Base-by-base conservation (phyloP, 2,797 vertebrate genomes). In the Rhinogobio ventralis region DNA sequence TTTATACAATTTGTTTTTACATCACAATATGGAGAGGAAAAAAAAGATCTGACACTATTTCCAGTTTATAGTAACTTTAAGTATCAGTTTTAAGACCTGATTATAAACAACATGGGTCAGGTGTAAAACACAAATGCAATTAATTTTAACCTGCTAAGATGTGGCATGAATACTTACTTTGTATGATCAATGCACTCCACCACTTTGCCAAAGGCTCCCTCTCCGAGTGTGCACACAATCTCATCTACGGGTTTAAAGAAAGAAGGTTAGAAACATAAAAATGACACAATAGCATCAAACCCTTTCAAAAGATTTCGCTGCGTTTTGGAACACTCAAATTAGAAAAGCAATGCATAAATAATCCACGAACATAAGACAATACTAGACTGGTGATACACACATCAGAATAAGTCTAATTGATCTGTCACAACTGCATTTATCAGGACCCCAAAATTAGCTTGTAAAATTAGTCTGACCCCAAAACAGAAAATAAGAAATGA, bases 141-240 rank as follows among this genome's bases (percentile, higher is more conserved):
- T 1, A 81, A 39, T 13, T 10, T 57, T 6, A 10, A 60, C 33
- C 25, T 17, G 14, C 23, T n/a, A 33, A 42, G 25, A 39, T 11
- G 0, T 36, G 7, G 19, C 68, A 55, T 9, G 23, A 10, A 36
- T 3, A 91, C 97, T 96, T 95, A 99, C 98, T 89, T 95, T 91
- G 95, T 91, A 92, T 93, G 95, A 93, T 99, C 97, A 45, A 97
- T 92, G 86, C 98, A 99, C 80, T 98, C 95, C 91, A 98, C 96
- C 74, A 99, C 98, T 93, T 97, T 98, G 30, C 96, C 98, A 94
- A 97, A 99, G 85, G 98, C 96, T 89, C 98, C 98, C 88, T 95
- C 95, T 92, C 98, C 98, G 91, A 99, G 94, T n/a, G 94, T 96
- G 1, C 92, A 93, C 82, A 97, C 92, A 92, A 99, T 95, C 94